Percentiles rank a stretch among this genome's conserved stretches.
Evolutionary conservation across 1,140 invertebrate genomes (phyloP).

Genomic region (Lepidurus arcticus): DNA sequence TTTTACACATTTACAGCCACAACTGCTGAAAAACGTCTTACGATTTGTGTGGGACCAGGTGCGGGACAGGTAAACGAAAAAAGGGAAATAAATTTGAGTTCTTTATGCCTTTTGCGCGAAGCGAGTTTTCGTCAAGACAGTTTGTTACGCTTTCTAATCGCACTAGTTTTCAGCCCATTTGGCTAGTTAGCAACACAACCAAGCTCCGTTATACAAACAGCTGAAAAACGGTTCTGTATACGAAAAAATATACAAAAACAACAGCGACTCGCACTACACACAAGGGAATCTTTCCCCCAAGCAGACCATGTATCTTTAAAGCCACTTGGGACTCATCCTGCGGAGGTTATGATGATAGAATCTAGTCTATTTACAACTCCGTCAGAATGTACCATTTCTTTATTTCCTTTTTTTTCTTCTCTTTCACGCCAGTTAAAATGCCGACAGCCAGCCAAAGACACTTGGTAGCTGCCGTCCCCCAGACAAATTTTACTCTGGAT

Average conservation of each 20-base stretch:
- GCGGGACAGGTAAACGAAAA: background rate
- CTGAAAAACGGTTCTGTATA: background rate
- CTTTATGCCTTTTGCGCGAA: background rate
- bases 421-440: too few relatives aligned
- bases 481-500: too few relatives aligned
- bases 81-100: background rate
- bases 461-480: too few relatives aligned
- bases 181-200: background rate
- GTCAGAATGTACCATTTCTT: background rate
- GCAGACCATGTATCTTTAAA: background rate
- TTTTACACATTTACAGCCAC: background rate
- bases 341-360: slow-evolving; percentile 4
- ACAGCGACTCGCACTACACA: background rate
- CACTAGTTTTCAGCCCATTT: background rate
- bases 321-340: background rate
- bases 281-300: background rate
- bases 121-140: background rate
- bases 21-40: background rate
- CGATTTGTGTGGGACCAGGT: background rate
- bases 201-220: background rate
- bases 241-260: background rate
- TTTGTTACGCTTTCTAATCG: slow-evolving; percentile 22
- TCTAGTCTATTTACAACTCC: background rate
- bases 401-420: background rate
- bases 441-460: too few relatives aligned